Evolutionary conservation across 2,888 invertebrate species (phyloP).

Genomic region (Biston betularia): DNA sequence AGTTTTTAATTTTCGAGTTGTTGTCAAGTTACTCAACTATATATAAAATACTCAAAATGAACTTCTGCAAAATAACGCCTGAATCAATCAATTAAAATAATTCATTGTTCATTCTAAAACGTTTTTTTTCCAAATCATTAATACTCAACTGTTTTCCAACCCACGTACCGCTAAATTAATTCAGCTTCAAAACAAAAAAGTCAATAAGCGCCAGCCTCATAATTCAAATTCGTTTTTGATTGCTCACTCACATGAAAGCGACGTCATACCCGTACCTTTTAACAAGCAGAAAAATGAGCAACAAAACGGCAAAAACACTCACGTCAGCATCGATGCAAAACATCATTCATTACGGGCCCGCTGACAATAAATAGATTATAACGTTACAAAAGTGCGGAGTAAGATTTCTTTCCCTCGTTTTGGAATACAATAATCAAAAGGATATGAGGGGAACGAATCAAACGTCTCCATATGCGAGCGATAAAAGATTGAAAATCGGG

Average conservation of each 20-base stretch:
- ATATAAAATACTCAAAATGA: too few relatives aligned
- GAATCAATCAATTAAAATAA: background rate
- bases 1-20: too few relatives aligned
- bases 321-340: slow-evolving; percentile 74
- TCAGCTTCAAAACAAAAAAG: slow-evolving; percentile 46
- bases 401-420: slow-evolving; percentile 75
- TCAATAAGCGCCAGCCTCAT: slow-evolving; percentile 54
- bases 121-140: background rate
- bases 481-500: slow-evolving; percentile 73
- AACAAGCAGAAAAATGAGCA: slow-evolving; percentile 61
- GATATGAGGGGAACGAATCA: slow-evolving; percentile 79
- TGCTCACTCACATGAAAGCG: slow-evolving; percentile 68
- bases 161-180: slow-evolving; percentile 40
- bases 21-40: too few relatives aligned
- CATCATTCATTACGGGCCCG: slow-evolving; percentile 77
- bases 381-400: slow-evolving; percentile 77
- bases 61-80: too few relatives aligned
- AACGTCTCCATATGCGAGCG: slow-evolving; percentile 80
- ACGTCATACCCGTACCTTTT: slow-evolving; percentile 65
- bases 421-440: slow-evolving; percentile 84
- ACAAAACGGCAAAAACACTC: slow-evolving; percentile 68
- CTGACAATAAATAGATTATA: slow-evolving; percentile 83
- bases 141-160: slow-evolving; percentile 31
- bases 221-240: slow-evolving; percentile 69
- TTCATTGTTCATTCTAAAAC: background rate